These are phyloP conservation scores for Enteromius fasciolatus DNA, from an alignment of 2,797 vertebrate genomes.

Conservation along the genomic window DNA sequence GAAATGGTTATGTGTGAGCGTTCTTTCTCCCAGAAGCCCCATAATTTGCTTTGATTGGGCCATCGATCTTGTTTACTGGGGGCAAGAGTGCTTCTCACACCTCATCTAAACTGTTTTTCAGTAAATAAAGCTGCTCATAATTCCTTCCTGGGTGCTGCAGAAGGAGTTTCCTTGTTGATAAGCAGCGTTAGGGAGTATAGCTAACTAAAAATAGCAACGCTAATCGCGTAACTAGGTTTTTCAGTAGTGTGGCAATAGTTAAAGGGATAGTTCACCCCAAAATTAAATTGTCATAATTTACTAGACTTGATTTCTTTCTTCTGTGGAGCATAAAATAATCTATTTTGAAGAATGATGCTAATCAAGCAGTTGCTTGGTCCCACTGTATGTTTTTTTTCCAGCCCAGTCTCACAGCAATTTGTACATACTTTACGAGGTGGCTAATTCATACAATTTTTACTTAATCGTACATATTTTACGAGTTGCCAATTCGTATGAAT, in stretches of 20 bases:
- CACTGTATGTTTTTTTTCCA: too few relatives aligned
- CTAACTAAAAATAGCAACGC: constrained; percentile 17
- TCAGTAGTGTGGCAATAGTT: not conserved
- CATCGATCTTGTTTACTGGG: constrained; percentile 54
- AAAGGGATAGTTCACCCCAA: not conserved
- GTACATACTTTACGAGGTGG: too few relatives aligned
- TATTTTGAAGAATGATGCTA: not conserved
- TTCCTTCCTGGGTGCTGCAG: constrained; percentile 32
- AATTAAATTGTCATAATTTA: not conserved
- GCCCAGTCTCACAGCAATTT: too few relatives aligned
- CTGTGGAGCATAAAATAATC: not conserved
- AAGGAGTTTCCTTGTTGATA: constrained; percentile 30
- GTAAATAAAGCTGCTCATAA: constrained; percentile 47
- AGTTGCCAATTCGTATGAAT: too few relatives aligned
- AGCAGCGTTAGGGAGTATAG: not conserved
- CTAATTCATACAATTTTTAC: too few relatives aligned
- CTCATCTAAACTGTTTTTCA: constrained; percentile 40
- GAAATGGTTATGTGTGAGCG: constrained; percentile 25
- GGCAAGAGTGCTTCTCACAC: constrained; percentile 28
- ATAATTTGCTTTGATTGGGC: constrained; percentile 48
- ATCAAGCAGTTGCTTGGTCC: not conserved
- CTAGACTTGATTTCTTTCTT: not conserved
- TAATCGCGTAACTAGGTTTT: not conserved
- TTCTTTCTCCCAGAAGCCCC: constrained; percentile 37
- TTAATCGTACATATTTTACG: too few relatives aligned